These are phyloP conservation scores for Pteria penguin DNA, from an alignment of 2,888 invertebrate genomes.

Conservation along the genomic window DNA sequence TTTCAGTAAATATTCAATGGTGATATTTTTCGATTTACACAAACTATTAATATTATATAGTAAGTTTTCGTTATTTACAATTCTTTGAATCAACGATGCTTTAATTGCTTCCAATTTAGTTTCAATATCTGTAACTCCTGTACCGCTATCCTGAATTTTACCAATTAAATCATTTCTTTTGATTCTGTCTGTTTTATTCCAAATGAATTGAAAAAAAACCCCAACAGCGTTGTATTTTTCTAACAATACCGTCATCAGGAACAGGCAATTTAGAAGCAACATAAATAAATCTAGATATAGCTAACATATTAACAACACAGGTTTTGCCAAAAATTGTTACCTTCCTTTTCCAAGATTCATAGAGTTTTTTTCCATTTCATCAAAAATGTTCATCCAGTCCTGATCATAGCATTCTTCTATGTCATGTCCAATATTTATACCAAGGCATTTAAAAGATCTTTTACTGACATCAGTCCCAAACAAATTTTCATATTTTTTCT, in stretches of 20 bases:
- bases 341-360: not conserved
- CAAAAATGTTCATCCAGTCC: not conserved
- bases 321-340: slow-evolving; percentile 9
- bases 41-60: too few relatives aligned
- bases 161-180: not conserved
- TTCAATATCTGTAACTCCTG: too few relatives aligned
- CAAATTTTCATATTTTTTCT: not conserved
- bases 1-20: too few relatives aligned
- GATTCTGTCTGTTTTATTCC: not conserved
- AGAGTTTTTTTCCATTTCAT: not conserved
- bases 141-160: not conserved
- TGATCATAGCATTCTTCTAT: not conserved
- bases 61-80: too few relatives aligned
- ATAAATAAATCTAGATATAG: not conserved
- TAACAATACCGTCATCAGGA: not conserved
- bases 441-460: not conserved
- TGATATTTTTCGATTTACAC: too few relatives aligned
- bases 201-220: not conserved
- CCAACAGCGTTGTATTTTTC: not conserved
- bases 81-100: too few relatives aligned
- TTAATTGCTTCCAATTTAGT: too few relatives aligned
- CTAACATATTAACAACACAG: not conserved
- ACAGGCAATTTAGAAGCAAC: not conserved
- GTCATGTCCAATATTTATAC: slow-evolving; percentile 7
- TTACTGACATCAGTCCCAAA: not conserved